Evolutionary conservation across 2,113 vertebrate species (phyloP), one percentile per base, ranked within the genome.

Genomic region (Monarcha castaneiventris): DNA sequence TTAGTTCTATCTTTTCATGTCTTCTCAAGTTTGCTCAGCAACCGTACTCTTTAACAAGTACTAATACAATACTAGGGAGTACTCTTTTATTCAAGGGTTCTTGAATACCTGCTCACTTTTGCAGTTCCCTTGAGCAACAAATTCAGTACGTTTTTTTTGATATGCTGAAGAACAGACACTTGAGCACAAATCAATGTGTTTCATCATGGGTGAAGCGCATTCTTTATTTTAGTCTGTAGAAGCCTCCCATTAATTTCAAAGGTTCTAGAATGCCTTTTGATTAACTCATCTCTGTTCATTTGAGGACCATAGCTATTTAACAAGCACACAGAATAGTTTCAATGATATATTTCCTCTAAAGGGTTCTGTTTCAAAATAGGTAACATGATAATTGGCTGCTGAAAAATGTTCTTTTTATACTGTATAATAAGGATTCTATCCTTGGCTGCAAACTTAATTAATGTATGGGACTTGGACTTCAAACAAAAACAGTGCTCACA

Each of bases 361-460:
- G 27, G 46, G 16, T 64, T 85, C 20, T 64, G 30, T 94, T 95
- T 93, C 59, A 78, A 87, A 97, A 90, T 75, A 95, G 14, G 48
- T 85, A 96, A 64, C 55, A 58, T n/a, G n/a, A 68, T 94, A 94
- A 95, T 68, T 94, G 74, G 39, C 80, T 94, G 35, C 37, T 72
- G 56, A 84, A 87, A 91, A 89, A 11, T 86, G 6, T 66, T 87
- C 33, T 71, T 84, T 95, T 96, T 89, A 54, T 82, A 71, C 23
- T 68, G 41, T 30, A 64, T 87, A 90, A 87, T 93, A 95, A 93
- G 41, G 22, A 71, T n/a, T 74, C 46, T 88, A n/a, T 91, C 33
- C 22, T 67, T 87, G 33, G 22, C 63, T 87, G 25, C 30, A 89
- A 81, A 46, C 37, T 94, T 93, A 92, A 97, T 96, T 96, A 93